Evolutionary conservation across 2,888 invertebrate species (phyloP).

Genomic region (Philhelius pedissequus): DNA sequence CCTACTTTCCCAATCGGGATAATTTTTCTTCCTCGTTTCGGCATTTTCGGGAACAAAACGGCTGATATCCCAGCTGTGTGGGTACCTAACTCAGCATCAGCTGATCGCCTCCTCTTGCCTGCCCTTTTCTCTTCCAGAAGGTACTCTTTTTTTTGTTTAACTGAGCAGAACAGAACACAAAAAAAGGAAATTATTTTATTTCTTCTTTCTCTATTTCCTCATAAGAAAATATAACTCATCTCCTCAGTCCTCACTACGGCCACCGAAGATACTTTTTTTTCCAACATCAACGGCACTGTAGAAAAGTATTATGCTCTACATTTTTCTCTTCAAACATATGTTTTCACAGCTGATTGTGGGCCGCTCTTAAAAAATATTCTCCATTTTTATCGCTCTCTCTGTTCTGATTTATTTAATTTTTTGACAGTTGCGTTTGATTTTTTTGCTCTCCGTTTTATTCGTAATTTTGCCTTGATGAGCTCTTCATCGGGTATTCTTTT

Average conservation of each 20-base stretch:
- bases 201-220: conserved; percentile 4
- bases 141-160: not conserved
- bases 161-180: conserved; percentile 1
- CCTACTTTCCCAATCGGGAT: conserved; percentile 22
- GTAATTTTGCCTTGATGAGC: conserved; percentile 47
- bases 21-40: not conserved
- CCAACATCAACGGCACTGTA: too few species aligned
- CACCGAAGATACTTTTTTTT: not conserved
- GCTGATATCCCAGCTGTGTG: conserved; percentile 78
- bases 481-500: conserved; percentile 25
- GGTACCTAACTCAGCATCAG: conserved; percentile 70
- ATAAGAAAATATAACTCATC: not conserved
- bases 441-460: conserved; percentile 39
- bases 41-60: conserved; percentile 69
- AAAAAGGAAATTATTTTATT: conserved; percentile 24
- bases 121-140: not conserved
- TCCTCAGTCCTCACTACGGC: too few species aligned
- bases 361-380: conserved; percentile 35
- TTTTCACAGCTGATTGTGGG: conserved; percentile 53
- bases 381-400: not conserved
- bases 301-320: too few species aligned
- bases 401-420: not conserved
- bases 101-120: conserved; percentile 46
- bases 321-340: conserved; percentile 54
- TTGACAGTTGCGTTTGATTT: conserved; percentile 22